Evolutionary conservation across 2,888 invertebrate genomes (phyloP), one percentile per base, ranked within the genome.

Genomic region (Meta bourneti): DNA sequence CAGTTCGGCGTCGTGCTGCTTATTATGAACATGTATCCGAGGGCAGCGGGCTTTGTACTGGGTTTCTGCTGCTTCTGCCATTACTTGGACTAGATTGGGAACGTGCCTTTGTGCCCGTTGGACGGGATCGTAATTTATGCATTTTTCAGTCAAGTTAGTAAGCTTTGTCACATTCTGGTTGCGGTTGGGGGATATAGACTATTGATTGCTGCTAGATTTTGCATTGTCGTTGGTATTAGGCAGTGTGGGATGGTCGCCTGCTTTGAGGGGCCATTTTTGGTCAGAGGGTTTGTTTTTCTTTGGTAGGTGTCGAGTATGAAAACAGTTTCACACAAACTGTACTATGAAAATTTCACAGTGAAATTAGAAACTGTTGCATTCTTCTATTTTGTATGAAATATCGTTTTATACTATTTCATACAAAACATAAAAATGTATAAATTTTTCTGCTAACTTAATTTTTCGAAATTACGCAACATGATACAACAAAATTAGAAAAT

Each of bases 71-170:
- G 34, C 34, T 4, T 34, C 34, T 34, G 34, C 34, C 34, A 4
- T 13, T 48, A 34, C 75, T 48, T 48, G 75, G 9, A 49, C 78
- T 52, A 79, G 51, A 79, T 54, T 52, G 78, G 54, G 51, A 16
- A 19, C 78, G 61, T 81, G 80, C 69, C 80, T 61, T 69, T 0
- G 78, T 74, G 74, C 20, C 74, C 11, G 74, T 7, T 34, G 75
- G 19, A 34, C 75, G 5, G 49, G 11, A 75, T 75, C n/a, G 49
- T 78, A 78, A 81, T 69, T 81, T 81, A 81, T 81, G 80, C 80
- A 81, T 81, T 81, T 81, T 81, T 69, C 34, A 34, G 80, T 19
- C 61, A 34, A 69, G 69, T 69, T 81, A 48, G 54, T 19, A 19
- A 81, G 80, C 80, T 81, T 81, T 69, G 80, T 81, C 52, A 79